phyloP scores from a whole-genome alignment of 1,140 invertebrate species.

The Leptopilina boulardi region DNA sequence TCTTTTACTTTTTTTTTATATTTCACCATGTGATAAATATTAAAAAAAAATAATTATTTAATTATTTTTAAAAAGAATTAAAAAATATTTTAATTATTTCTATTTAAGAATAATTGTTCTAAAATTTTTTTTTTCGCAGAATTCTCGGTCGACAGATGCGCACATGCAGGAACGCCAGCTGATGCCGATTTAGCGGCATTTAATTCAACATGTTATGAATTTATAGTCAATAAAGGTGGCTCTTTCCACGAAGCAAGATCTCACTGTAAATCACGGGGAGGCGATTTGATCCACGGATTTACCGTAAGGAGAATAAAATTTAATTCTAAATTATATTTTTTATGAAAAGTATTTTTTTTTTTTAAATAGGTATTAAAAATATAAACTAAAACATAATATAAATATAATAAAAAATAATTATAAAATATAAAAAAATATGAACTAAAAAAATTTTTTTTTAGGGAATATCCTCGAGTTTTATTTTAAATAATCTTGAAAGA shows the following conservation, averaged over 20 bases:
- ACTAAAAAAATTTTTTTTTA: too few species aligned
- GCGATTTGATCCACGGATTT: slow-evolving; percentile 88
- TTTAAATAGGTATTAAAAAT: too few species aligned
- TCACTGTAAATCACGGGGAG: slow-evolving; percentile 86
- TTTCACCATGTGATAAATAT: too few species aligned
- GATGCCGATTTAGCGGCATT: slow-evolving; percentile 88
- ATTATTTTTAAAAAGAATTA: too few species aligned
- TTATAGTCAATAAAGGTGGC: slow-evolving; percentile 86
- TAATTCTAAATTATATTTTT: slow-evolving; percentile 15
- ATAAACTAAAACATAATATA: neutral
- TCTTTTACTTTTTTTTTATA: neutral
- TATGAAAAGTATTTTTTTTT: too few species aligned
- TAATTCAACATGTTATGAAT: slow-evolving; percentile 92
- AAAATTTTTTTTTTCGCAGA: slow-evolving; percentile 75
- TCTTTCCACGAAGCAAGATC: slow-evolving; percentile 87
- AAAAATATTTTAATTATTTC: too few species aligned
- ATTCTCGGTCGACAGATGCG: slow-evolving; percentile 88
- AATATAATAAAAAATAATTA: neutral
- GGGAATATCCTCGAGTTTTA: slow-evolving; percentile 83
- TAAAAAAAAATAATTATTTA: too few species aligned
- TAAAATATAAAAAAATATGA: slow-evolving; percentile 15
- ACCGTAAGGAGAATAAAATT: slow-evolving; percentile 68
- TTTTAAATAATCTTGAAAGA: slow-evolving; percentile 88
- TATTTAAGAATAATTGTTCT: slow-evolving; percentile 1
- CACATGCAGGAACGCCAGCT: slow-evolving; percentile 81